A percentile compares a stretch with the other conserved stretches of the same genome.
phyloP scores from a whole-genome alignment of 2,888 invertebrate genomes.

The Heliconius sara region DNA sequence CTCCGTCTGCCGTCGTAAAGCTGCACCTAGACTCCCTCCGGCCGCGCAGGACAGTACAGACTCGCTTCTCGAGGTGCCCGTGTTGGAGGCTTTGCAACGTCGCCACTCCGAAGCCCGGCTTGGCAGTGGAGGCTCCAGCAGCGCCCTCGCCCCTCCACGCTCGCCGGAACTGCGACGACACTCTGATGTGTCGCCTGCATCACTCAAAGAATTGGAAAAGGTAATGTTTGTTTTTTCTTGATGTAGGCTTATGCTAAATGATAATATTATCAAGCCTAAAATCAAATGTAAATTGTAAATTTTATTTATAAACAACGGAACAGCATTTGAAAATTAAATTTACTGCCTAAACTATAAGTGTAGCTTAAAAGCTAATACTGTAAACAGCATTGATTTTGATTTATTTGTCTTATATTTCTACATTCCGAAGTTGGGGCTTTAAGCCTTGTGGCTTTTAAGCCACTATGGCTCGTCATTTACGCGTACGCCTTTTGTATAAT shows the following conservation, averaged over 20 bases:
- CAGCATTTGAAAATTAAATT: neutral
- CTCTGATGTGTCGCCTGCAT: constrained; percentile 94
- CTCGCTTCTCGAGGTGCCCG: constrained; percentile 91
- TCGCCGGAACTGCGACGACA: constrained; percentile 92
- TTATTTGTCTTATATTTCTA: neutral
- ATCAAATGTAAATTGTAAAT: neutral
- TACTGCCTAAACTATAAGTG: neutral
- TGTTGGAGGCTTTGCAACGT: constrained; percentile 90
- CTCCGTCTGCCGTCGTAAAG: constrained; percentile 93
- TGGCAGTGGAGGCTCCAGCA: constrained; percentile 78
- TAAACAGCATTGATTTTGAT: too few species aligned
- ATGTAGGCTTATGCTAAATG: neutral
- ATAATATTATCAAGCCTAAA: neutral
- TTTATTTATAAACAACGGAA: neutral
- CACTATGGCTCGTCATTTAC: neutral
- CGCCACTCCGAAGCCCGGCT: constrained; percentile 90
- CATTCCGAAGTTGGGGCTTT: neutral
- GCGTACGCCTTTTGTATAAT: neutral
- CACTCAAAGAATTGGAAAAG: constrained; percentile 94
- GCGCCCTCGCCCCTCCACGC: constrained; percentile 91
- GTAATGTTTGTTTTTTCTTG: constrained; percentile 78
- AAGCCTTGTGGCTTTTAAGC: neutral
- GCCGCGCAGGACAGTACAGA: constrained; percentile 93
- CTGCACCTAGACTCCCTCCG: constrained; percentile 89
- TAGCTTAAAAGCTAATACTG: neutral